A percentile compares a stretch with the other conserved stretches of the same genome.
Evolutionary conservation across 2,797 vertebrate genomes (phyloP).

Genomic region (Anomalospiza imberbis): DNA sequence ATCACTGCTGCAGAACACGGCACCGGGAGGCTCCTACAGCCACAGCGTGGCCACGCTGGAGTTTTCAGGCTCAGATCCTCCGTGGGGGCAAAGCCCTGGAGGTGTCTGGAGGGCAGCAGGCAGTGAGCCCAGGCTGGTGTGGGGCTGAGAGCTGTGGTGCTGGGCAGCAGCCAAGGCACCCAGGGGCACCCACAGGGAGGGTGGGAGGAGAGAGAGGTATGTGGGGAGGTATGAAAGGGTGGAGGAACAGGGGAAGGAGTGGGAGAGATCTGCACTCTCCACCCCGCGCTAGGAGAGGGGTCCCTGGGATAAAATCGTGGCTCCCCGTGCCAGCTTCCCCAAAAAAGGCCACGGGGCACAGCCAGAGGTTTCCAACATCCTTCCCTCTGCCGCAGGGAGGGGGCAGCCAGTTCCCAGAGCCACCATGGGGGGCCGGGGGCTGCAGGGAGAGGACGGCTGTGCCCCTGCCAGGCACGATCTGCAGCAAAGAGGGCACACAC

Average conservation of each 20-base stretch:
- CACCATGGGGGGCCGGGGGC: not conserved
- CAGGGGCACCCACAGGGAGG: not conserved
- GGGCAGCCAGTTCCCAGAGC: not conserved
- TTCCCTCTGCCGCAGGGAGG: not conserved
- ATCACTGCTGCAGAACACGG: constrained; percentile 5
- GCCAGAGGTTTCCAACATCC: not conserved
- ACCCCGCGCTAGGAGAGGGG: not conserved
- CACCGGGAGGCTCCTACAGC: not conserved
- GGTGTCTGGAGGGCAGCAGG: accelerated
- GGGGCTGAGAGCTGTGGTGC: not conserved
- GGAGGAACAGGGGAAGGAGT: not conserved
- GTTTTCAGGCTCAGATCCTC: not conserved
- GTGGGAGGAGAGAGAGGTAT: not conserved
- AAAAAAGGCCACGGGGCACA: not conserved
- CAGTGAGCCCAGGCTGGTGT: not conserved
- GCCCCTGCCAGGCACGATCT: not conserved
- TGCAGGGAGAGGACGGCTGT: not conserved
- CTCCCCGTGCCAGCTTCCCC: accelerated
- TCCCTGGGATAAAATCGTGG: not conserved
- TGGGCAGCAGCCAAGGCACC: not conserved
- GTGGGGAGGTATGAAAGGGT: not conserved
- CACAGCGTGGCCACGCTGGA: not conserved
- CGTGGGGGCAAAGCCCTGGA: not conserved
- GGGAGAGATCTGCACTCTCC: not conserved
- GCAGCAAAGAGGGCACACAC: not conserved